These are phyloP conservation scores for Mesembrinibis cayennensis DNA, from an alignment of 2,113 vertebrate genomes.

Conservation along the genomic window DNA sequence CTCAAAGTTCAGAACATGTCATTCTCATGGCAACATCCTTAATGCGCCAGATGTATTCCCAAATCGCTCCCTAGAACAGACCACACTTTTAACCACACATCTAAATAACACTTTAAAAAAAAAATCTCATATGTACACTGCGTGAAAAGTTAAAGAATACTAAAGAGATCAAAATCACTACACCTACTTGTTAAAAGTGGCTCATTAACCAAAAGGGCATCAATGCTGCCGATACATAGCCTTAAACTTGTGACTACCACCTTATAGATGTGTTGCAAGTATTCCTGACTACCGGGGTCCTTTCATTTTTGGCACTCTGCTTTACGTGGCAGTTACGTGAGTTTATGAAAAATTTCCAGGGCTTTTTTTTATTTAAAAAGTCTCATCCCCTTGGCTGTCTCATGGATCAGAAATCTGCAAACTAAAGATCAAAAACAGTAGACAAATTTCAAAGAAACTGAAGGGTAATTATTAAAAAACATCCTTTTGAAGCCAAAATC, in stretches of 20 bases:
- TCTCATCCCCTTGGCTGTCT: neutral
- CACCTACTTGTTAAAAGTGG: neutral
- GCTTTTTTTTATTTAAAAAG: neutral
- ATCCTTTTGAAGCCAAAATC: neutral
- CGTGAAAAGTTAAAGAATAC: neutral
- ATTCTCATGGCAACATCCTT: constrained; percentile 42
- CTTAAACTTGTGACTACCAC: neutral
- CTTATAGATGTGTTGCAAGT: neutral
- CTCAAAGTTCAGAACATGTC: constrained; percentile 61
- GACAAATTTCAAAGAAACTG: neutral
- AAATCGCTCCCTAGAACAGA: neutral
- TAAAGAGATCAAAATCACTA: neutral
- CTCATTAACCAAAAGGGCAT: neutral
- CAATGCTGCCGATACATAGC: neutral
- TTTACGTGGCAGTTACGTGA: neutral
- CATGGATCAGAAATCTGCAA: neutral
- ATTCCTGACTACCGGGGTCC: neutral
- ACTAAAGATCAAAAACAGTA: neutral
- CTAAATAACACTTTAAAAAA: neutral
- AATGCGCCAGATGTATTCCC: constrained; percentile 54
- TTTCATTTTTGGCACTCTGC: neutral
- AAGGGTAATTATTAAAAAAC: neutral
- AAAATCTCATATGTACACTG: neutral
- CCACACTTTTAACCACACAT: neutral
- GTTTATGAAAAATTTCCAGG: neutral